Base-by-base conservation (phyloP, 2,888 invertebrate genomes). In the Silvanus unidentatus region DNA sequence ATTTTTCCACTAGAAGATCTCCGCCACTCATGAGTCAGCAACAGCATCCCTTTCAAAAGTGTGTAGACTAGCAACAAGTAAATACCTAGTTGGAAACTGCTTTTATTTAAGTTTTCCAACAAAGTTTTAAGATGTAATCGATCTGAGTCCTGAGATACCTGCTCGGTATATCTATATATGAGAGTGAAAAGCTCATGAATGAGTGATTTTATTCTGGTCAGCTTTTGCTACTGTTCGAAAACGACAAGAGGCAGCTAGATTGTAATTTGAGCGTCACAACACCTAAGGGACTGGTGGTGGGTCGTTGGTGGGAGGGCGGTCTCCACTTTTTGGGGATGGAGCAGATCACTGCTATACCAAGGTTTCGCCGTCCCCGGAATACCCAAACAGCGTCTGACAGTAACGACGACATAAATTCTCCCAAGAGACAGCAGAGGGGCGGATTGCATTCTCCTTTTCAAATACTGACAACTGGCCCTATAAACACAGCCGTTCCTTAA, bases 341-440 rank as follows among this genome's bases (percentile, higher is more conserved):
- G 62, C 57, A 62, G 62, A 52, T 47, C 52, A 49, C 49, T 47
- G 52, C 47, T 45, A 46, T 39, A 43, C 46, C 44, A 44, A 27
- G 29, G 29, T 8, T 34, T n/a, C 10, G 5, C 43, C 40, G 39
- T 43, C 53, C 48, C 49, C 50, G 43, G 60, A 59, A 61, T 60
- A 66, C 65, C 65, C 68, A 69, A 69, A 68, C 67, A 66, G 66
- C 57, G 63, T 63, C 65, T 66, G 69, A 69, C 71, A 67, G 68
- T 70, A 69, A 70, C 69, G 65, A 66, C 67, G 69, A 69, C 69
- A 68, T 71, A 71, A 71, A 71, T 70, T 67, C 66, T 68, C 69
- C 66, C 69, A 39, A 39, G 68, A 58, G 66, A 66, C 57, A 48
- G 49, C 50, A 49, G 43, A 37, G 49, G 56, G 53, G 54, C 47